phyloP scores from a whole-genome alignment of 35 echinoderm and acorn worm species.

The Lytechinus variegatus region DNA sequence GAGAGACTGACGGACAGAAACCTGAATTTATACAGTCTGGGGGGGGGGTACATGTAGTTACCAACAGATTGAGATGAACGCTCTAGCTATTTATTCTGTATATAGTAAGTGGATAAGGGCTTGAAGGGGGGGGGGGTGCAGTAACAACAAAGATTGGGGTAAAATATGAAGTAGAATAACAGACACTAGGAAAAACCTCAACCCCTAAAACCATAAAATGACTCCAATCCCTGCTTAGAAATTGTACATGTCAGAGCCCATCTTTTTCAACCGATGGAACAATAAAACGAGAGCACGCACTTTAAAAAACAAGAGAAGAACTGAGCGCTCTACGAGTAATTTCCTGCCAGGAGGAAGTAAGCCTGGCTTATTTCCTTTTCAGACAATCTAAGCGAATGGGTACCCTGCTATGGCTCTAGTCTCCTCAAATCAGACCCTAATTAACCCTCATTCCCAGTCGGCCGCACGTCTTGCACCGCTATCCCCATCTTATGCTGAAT shows the following conservation, averaged over 20 bases:
- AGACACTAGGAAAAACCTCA: not conserved
- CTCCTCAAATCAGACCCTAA: not conserved
- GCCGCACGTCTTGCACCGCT: not conserved
- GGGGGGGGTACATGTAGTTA: too few relatives aligned
- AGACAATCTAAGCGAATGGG: constrained; percentile 14
- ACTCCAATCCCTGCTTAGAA: not conserved
- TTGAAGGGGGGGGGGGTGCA: not conserved
- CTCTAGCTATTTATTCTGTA: too few relatives aligned
- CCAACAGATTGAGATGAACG: too few relatives aligned
- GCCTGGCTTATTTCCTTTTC: constrained; percentile 6
- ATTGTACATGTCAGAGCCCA: not conserved
- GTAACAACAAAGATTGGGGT: too few relatives aligned
- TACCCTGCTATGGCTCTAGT: not conserved
- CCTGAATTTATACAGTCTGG: too few relatives aligned
- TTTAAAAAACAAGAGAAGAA: not conserved
- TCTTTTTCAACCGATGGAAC: not conserved
- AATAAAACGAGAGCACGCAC: not conserved
- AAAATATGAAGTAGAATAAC: not conserved
- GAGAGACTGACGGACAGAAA: too few relatives aligned
- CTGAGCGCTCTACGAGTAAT: constrained; percentile 15
- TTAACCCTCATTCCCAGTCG: not conserved
- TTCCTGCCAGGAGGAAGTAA: constrained; percentile 33
- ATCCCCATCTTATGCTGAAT: not conserved
- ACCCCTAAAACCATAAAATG: not conserved
- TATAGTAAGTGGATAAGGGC: too few relatives aligned